Conservation (phyloP, 1,140 invertebrate genomes). For the Melitaea cinxia region DNA sequence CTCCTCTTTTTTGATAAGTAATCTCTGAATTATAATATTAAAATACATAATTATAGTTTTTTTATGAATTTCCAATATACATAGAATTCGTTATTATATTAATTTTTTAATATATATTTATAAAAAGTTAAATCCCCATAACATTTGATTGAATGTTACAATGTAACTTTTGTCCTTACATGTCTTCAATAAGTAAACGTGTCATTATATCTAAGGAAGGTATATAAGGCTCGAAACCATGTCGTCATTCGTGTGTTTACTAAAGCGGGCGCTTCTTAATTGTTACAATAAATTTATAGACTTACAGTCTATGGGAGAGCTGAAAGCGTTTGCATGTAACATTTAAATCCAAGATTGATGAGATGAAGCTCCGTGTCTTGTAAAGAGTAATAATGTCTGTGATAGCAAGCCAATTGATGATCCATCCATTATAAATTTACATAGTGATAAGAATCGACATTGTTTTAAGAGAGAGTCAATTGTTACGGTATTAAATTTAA, state of each 20-base stretch:
- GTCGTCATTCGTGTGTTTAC: conserved; percentile 13
- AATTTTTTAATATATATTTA: background rate
- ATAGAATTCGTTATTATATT: background rate
- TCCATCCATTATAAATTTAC: conserved; percentile 67
- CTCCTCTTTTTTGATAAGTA: background rate
- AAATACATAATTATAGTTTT: too few relatives aligned
- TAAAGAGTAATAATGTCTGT: conserved; percentile 51
- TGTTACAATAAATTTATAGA: conserved; percentile 53
- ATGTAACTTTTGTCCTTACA: background rate
- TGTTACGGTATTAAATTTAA: background rate
- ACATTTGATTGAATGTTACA: background rate
- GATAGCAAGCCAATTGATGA: conserved; percentile 54
- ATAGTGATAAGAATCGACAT: conserved; percentile 47
- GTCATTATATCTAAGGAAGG: background rate
- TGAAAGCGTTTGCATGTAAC: conserved; percentile 71
- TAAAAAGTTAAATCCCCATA: background rate
- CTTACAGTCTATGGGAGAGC: conserved; percentile 40
- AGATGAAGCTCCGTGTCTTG: conserved; percentile 46
- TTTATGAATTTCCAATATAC: too few relatives aligned
- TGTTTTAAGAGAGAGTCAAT: background rate
- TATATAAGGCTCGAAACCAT: background rate
- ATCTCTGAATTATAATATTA: background rate
- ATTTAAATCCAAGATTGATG: conserved; percentile 72
- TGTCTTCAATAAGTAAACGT: background rate
- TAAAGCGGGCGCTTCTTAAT: conserved; percentile 43